phyloP scores from a whole-genome alignment of 92 coral and sea anemone species.

The Meandrina meandrites region DNA sequence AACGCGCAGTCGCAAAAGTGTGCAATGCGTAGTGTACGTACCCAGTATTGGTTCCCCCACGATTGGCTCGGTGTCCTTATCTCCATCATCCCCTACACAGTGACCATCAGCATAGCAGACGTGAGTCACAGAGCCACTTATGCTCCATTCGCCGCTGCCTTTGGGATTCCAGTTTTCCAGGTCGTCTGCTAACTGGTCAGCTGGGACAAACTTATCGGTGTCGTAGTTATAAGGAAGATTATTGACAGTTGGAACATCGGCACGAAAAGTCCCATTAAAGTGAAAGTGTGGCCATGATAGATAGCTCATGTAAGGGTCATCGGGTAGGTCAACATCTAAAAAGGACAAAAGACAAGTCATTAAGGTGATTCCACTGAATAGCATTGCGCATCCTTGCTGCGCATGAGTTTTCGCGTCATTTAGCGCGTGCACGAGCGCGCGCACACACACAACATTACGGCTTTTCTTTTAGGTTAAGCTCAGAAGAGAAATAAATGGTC shows the following conservation, averaged over 20 bases:
- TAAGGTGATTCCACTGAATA: too few species aligned
- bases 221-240: constrained; percentile 51
- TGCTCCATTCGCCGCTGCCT: constrained; percentile 62
- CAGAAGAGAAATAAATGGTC: too few species aligned
- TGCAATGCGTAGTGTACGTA: background rate
- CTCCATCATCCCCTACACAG: constrained; percentile 27
- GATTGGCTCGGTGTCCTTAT: background rate
- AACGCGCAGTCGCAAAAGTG: too few species aligned
- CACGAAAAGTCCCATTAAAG: constrained; percentile 48
- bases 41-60: constrained; percentile 1
- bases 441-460: too few species aligned
- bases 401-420: too few species aligned
- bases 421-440: too few species aligned
- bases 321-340: constrained; percentile 13
- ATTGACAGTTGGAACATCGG: constrained; percentile 61
- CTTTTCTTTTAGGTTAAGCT: too few species aligned
- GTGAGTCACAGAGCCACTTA: constrained; percentile 42
- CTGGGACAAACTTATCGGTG: constrained; percentile 31
- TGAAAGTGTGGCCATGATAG: constrained; percentile 56
- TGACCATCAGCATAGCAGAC: constrained; percentile 39
- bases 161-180: constrained; percentile 34
- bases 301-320: constrained; percentile 52
- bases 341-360: too few species aligned
- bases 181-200: background rate
- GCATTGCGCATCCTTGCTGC: too few species aligned